Evolutionary conservation across 2,113 vertebrate species (phyloP).

Genomic region (Cephalopterus ornatus): DNA sequence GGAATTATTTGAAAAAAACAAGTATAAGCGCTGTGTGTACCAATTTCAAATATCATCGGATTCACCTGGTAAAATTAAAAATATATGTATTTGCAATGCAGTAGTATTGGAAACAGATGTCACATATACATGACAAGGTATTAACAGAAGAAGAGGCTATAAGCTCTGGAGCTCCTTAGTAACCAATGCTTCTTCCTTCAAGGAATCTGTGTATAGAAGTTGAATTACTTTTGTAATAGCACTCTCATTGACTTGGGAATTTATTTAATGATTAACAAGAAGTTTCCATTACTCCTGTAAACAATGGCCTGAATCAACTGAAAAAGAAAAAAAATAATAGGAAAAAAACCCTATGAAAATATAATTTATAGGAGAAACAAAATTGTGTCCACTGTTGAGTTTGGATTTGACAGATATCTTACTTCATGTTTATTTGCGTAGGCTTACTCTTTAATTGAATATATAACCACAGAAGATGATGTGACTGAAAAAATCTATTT

Average conservation of each 20-base stretch:
- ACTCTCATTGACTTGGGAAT: neutral
- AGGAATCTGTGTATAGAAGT: neutral
- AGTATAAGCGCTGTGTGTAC: neutral
- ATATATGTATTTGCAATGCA: neutral
- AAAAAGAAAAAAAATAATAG: neutral
- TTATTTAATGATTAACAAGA: neutral
- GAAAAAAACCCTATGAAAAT: neutral
- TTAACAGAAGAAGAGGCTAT: neutral
- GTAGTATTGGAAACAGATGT: neutral
- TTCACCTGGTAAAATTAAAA: neutral
- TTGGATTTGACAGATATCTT: neutral
- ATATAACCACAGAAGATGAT: neutral
- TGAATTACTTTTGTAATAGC: neutral
- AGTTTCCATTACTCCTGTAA: neutral
- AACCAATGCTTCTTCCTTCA: neutral
- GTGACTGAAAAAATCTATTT: neutral
- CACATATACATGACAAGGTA: neutral
- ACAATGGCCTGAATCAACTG: neutral
- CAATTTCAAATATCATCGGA: neutral
- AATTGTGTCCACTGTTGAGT: neutral
- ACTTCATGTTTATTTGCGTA: neutral
- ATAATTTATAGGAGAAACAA: neutral
- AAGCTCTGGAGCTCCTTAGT: neutral
- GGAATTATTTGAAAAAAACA: neutral
- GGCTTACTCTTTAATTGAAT: neutral